Conservation (phyloP, 2,113 vertebrate species). For the Tachycineta bicolor region DNA sequence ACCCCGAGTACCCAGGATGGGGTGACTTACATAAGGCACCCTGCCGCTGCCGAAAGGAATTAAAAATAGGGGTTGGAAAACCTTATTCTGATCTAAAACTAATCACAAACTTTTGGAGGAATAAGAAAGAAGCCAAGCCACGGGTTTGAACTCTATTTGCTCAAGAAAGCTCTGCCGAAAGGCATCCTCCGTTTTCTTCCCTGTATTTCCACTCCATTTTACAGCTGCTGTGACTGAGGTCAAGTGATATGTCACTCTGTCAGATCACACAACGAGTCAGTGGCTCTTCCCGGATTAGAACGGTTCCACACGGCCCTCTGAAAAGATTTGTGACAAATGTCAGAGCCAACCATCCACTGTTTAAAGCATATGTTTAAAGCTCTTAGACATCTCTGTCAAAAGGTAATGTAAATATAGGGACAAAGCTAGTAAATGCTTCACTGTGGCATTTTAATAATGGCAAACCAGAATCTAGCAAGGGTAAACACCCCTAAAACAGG, state of each 20-base stretch:
- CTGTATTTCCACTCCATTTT: slow-evolving; percentile 1
- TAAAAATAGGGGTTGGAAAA: background rate
- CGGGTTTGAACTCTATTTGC: background rate
- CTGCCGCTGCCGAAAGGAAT: background rate
- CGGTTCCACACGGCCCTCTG: slow-evolving; percentile 40
- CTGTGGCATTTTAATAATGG: background rate
- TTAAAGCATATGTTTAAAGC: slow-evolving; percentile 66
- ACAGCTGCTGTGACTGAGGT: slow-evolving; percentile 60
- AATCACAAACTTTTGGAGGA: background rate
- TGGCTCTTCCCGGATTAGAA: slow-evolving; percentile 71
- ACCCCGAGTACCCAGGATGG: accelerated
- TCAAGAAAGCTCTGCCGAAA: background rate
- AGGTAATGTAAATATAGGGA: slow-evolving; percentile 67
- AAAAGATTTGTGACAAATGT: slow-evolving; percentile 70
- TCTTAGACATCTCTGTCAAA: slow-evolving; percentile 69
- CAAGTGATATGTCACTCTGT: slow-evolving; percentile 74
- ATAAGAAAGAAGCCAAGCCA: background rate
- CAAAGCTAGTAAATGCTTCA: slow-evolving; percentile 45
- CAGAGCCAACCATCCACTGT: slow-evolving; percentile 23
- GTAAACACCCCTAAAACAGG: background rate
- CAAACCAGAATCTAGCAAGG: background rate
- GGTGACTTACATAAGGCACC: accelerated
- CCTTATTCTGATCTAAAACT: background rate
- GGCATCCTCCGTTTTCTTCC: background rate
- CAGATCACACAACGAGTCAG: slow-evolving; percentile 69